These are phyloP conservation scores for Melanostoma scalare DNA, from an alignment of 2,888 invertebrate species.

Conservation along the genomic window DNA sequence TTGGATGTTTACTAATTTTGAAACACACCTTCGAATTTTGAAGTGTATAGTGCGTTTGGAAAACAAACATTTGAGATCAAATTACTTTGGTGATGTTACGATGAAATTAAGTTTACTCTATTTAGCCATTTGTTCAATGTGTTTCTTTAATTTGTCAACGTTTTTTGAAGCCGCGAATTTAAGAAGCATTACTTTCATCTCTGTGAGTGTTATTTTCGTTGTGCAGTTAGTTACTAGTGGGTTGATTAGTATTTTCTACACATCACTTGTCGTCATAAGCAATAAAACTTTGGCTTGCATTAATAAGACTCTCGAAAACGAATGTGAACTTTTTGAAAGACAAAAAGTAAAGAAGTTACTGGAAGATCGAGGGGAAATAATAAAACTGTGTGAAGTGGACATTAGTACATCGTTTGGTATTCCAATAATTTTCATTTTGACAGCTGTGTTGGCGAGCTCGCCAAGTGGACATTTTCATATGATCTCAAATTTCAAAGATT, in stretches of 20 bases:
- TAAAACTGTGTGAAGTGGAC: constrained; percentile 70
- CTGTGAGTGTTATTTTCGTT: neutral
- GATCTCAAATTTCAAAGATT: constrained; percentile 47
- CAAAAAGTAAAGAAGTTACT: neutral
- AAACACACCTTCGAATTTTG: neutral
- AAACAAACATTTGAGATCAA: constrained; percentile 3
- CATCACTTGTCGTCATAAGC: constrained; percentile 4
- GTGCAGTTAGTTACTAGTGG: neutral
- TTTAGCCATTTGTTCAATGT: neutral
- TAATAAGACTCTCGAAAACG: neutral
- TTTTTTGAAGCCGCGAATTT: neutral
- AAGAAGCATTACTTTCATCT: neutral
- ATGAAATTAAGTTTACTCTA: neutral
- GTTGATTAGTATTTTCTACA: constrained; percentile 15
- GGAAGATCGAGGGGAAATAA: constrained; percentile 12
- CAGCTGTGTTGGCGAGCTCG: constrained; percentile 69
- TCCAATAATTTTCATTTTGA: constrained; percentile 72
- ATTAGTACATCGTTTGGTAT: constrained; percentile 75
- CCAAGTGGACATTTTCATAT: constrained; percentile 75
- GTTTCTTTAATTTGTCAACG: neutral
- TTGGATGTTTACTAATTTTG: neutral
- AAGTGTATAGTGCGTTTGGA: constrained; percentile 16
- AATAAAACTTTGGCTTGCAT: constrained; percentile 1
- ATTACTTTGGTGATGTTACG: neutral
- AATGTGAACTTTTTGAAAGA: neutral